Percentiles rank a stretch among this genome's conserved stretches.
Conservation (phyloP, 1,140 invertebrate genomes). For the Drosophila rufa region DNA sequence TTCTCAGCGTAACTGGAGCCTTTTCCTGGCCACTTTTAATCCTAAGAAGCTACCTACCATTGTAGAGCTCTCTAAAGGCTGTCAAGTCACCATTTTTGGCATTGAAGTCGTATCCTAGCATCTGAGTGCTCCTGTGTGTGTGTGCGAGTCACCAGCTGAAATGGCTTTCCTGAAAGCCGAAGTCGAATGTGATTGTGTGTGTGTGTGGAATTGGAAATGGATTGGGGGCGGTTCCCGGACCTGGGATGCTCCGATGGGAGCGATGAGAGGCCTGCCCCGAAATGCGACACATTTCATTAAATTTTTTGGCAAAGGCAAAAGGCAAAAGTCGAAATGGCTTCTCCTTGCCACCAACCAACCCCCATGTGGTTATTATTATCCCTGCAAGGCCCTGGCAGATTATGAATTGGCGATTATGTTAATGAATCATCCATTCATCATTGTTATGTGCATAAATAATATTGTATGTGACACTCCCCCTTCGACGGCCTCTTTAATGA, state of each 20-base stretch:
- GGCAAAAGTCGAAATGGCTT: neutral
- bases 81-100: neutral
- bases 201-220: constrained; percentile 7
- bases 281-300: constrained; percentile 37
- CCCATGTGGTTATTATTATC: constrained; percentile 31
- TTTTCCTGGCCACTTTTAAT: no score
- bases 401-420: constrained; percentile 82
- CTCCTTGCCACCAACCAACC: neutral
- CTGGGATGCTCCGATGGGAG: neutral
- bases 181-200: neutral
- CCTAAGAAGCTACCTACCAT: no score
- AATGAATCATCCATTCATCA: constrained; percentile 62
- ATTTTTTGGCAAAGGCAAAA: constrained; percentile 5
- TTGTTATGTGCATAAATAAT: constrained; percentile 62
- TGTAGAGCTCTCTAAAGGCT: neutral
- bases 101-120: neutral
- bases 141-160: neutral
- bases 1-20: no score
- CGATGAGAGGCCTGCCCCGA: neutral
- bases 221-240: neutral
- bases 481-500: constrained; percentile 13
- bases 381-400: constrained; percentile 44
- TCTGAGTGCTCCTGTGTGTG: no score
- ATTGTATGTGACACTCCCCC: constrained; percentile 17
- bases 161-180: neutral